Evolutionary conservation across 2,888 invertebrate genomes (phyloP).

Genomic region (Unio pictorum): DNA sequence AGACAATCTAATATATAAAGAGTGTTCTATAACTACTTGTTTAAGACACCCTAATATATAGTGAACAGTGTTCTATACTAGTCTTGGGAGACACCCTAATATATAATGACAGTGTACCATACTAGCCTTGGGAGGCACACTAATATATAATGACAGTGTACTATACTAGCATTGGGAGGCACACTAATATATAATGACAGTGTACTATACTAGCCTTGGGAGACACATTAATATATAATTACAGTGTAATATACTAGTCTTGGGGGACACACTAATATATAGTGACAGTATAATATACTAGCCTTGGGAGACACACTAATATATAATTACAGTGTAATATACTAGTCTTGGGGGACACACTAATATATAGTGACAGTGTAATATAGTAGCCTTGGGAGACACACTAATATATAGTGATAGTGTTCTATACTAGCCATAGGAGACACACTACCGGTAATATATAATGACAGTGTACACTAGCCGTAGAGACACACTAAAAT

Average conservation of each 20-base stretch:
- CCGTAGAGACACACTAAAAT: not conserved
- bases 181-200: no score
- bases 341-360: not conserved
- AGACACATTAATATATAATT: slow-evolving; percentile 21
- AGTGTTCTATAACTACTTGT: no score
- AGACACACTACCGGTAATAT: not conserved
- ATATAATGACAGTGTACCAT: slow-evolving; percentile 8
- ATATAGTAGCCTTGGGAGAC: not conserved
- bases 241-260: not conserved
- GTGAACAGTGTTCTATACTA: slow-evolving; percentile 5
- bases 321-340: no score
- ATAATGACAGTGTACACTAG: slow-evolving; percentile 22
- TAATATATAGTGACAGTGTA: not conserved
- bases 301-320: no score
- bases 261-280: not conserved
- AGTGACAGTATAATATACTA: not conserved
- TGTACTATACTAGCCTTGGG: no score
- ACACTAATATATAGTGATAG: no score
- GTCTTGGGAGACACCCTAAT: not conserved
- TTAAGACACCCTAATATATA: slow-evolving; percentile 16
- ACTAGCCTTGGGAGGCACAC: not conserved
- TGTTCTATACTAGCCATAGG: not conserved
- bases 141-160: not conserved
- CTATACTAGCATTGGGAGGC: not conserved
- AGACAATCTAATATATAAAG: no score